phyloP scores from a whole-genome alignment of 2,797 vertebrate genomes.

The Diglossa cyanea region DNA sequence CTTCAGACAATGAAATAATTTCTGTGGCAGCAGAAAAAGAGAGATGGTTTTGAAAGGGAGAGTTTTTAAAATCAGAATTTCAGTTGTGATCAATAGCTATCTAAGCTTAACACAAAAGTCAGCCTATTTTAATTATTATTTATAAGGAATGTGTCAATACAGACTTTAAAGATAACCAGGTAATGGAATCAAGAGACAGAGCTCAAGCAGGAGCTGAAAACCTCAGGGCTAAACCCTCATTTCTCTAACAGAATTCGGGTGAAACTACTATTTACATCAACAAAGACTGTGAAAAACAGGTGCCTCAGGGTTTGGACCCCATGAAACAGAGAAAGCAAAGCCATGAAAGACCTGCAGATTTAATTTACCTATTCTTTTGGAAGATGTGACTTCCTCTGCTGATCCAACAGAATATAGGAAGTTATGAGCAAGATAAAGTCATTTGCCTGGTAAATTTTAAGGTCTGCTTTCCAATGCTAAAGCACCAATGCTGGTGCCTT shows the following conservation, averaged over 20 bases:
- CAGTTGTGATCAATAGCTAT: neutral
- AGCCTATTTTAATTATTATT: neutral
- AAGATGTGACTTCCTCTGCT: neutral
- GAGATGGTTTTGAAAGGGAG: neutral
- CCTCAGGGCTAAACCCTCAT: neutral
- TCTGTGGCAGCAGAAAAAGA: conserved; percentile 7
- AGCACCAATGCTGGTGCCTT: neutral
- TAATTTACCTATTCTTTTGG: neutral
- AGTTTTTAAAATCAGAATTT: neutral
- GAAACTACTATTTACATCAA: neutral
- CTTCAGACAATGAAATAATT: neutral
- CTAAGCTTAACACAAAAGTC: neutral
- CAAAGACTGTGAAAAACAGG: neutral
- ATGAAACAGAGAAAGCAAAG: neutral
- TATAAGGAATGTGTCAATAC: neutral
- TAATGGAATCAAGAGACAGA: neutral
- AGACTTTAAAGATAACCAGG: neutral
- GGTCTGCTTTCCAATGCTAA: neutral
- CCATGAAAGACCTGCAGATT: neutral
- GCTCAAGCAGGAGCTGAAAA: neutral
- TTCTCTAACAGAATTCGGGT: neutral
- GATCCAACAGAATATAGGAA: neutral
- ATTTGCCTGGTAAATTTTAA: conserved; percentile 7
- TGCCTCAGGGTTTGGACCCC: neutral
- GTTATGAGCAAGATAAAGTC: neutral